phyloP scores from a whole-genome alignment of 2,113 vertebrate species.

The Serinus canaria region DNA sequence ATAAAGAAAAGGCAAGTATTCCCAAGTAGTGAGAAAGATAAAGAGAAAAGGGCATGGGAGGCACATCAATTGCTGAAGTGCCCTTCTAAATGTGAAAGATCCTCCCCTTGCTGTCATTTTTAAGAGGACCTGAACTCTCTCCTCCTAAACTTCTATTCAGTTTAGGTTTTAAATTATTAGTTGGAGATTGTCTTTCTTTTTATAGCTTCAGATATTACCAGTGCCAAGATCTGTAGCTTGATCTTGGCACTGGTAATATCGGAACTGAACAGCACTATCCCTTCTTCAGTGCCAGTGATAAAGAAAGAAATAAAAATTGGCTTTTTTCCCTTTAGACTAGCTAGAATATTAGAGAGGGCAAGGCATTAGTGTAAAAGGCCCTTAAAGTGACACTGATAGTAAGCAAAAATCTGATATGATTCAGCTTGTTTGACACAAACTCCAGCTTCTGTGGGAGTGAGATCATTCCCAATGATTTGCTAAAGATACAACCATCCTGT shows the following conservation, averaged over 20 bases:
- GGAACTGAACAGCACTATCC: background rate
- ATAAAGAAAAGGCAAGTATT: background rate
- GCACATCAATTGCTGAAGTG: background rate
- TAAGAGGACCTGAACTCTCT: background rate
- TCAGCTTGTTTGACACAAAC: background rate
- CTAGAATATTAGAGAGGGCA: background rate
- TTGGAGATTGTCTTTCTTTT: background rate
- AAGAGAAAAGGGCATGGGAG: background rate
- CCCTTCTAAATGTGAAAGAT: background rate
- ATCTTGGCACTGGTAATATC: background rate
- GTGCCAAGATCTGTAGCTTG: background rate
- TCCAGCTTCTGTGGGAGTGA: background rate
- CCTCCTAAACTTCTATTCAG: background rate
- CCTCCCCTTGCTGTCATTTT: background rate
- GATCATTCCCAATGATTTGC: background rate
- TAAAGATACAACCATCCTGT: background rate
- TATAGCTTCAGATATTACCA: background rate
- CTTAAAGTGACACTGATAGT: background rate
- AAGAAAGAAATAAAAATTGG: background rate
- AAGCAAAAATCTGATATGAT: background rate
- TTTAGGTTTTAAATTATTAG: background rate
- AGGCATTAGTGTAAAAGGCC: background rate
- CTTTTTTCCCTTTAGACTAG: background rate
- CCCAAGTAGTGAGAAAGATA: background rate
- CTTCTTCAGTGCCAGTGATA: background rate